Conservation (phyloP, 2,797 vertebrate species). For the Orestias chungarensis region DNA sequence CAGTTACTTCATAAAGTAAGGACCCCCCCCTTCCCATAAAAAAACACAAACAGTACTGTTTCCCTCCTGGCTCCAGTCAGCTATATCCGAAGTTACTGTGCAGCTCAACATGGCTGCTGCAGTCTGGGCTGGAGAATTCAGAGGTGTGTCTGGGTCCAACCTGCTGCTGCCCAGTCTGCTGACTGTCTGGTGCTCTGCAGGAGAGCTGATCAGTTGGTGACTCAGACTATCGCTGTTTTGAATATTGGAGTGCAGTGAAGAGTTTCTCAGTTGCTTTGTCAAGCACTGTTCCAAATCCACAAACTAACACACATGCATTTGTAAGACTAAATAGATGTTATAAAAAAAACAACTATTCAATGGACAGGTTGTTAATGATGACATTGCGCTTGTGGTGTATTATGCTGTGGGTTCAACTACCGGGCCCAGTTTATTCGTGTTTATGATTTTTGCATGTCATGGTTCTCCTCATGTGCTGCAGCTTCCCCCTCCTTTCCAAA, state of each 20-base stretch:
- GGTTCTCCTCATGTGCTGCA: background rate
- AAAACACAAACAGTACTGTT: no score
- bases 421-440: no score
- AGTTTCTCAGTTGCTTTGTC: background rate
- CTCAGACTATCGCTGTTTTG: background rate
- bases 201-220: background rate
- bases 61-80: background rate
- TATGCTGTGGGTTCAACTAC: background rate
- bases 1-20: constrained; percentile 96
- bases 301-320: background rate
- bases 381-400: background rate
- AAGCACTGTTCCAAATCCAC: background rate
- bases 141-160: constrained; percentile 21
- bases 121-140: constrained; percentile 21
- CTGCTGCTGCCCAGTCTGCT: background rate
- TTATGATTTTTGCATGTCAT: background rate
- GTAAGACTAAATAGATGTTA: background rate
- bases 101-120: constrained; percentile 43
- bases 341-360: background rate
- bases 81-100: constrained; percentile 21
- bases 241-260: background rate
- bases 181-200: constrained; percentile 11
- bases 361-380: background rate
- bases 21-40: constrained; percentile 34
- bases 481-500: background rate